A percentile compares a stretch with the other conserved stretches of the same genome.
Evolutionary conservation across 2,888 invertebrate genomes (phyloP).

Genomic region (Lacanobia wlatinum): DNA sequence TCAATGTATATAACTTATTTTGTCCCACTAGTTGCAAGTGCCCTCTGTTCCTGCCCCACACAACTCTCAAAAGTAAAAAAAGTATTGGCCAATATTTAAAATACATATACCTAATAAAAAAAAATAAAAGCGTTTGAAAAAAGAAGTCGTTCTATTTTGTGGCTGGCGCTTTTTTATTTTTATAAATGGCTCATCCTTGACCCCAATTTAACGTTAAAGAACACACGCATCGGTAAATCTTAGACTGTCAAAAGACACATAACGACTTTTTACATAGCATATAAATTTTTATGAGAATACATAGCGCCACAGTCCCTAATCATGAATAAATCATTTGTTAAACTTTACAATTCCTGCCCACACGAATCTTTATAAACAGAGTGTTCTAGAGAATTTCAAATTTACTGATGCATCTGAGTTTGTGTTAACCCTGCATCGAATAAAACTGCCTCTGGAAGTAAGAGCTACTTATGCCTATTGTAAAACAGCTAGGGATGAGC

Average conservation of each 20-base stretch:
- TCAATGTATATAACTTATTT: too few species aligned
- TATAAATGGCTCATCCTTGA: slow-evolving; percentile 15
- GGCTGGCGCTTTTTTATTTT: not conserved
- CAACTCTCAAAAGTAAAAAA: not conserved
- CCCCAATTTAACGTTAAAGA: slow-evolving; percentile 15
- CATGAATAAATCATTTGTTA: slow-evolving; percentile 54
- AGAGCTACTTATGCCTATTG: slow-evolving; percentile 34
- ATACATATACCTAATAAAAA: too few species aligned
- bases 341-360: slow-evolving; percentile 29
- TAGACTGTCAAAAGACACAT: not conserved
- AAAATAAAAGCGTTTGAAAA: not conserved
- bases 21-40: too few species aligned
- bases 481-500: slow-evolving; percentile 35
- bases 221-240: slow-evolving; percentile 21
- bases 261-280: slow-evolving; percentile 15
- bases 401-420: slow-evolving; percentile 35
- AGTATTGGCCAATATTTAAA: not conserved
- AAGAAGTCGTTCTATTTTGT: not conserved
- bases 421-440: slow-evolving; percentile 16
- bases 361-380: slow-evolving; percentile 14
- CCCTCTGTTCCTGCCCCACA: too few species aligned
- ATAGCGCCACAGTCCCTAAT: slow-evolving; percentile 15
- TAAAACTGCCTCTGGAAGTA: slow-evolving; percentile 17
- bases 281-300: slow-evolving; percentile 6
- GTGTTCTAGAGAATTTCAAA: slow-evolving; percentile 20